Conservation (phyloP, 2,113 vertebrate species). For the Dolichotis patagonum region DNA sequence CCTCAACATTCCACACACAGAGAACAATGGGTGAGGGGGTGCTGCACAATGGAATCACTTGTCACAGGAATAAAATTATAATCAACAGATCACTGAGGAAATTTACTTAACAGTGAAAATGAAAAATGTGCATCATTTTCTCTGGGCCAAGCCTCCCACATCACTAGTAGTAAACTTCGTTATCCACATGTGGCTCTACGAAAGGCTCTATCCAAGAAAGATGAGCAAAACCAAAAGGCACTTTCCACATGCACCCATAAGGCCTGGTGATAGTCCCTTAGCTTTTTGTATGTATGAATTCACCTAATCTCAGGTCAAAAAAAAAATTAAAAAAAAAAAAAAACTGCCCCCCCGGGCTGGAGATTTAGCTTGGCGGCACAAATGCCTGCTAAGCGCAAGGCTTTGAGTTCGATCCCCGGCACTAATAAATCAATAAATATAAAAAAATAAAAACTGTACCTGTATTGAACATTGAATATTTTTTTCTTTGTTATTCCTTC, state of each 20-base stretch:
- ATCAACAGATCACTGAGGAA: background rate
- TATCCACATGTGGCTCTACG: background rate
- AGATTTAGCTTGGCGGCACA: no score
- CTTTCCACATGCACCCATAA: no score
- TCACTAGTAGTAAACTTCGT: rapidly evolving
- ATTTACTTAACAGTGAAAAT: background rate
- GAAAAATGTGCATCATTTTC: background rate
- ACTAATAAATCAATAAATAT: no score
- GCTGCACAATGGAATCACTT: background rate
- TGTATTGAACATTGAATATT: background rate
- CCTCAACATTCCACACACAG: background rate
- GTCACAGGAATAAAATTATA: background rate
- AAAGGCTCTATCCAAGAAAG: background rate
- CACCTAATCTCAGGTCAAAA: background rate
- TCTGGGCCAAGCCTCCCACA: background rate
- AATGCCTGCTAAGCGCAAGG: no score
- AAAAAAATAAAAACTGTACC: background rate
- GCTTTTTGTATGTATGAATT: background rate
- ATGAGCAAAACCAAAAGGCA: background rate
- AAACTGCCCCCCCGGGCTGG: no score
- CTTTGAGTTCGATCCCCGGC: no score
- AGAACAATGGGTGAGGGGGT: background rate
- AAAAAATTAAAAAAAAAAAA: background rate
- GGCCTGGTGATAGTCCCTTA: background rate
- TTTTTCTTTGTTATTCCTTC: background rate